These are phyloP conservation scores for Nesometra sesokonis DNA, from an alignment of 35 echinoderm and acorn worm genomes.

Conservation along the genomic window DNA sequence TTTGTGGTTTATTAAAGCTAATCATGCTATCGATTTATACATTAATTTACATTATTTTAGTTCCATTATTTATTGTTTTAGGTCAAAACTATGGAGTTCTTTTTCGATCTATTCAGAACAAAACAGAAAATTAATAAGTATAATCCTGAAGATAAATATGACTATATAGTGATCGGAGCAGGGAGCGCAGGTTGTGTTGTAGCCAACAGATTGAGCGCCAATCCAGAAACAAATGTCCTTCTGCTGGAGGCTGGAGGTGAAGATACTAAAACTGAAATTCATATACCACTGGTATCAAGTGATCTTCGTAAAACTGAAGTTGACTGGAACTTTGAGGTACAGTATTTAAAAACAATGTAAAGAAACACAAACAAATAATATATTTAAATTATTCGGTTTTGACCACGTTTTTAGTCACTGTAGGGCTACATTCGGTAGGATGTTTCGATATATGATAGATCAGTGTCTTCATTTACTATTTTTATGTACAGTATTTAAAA, in stretches of 20 bases:
- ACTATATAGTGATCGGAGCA: not conserved
- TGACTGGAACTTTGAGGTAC: not conserved
- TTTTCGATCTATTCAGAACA: not conserved
- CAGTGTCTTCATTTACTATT: too few relatives aligned
- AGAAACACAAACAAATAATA: too few relatives aligned
- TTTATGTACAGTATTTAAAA: too few relatives aligned
- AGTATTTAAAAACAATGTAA: too few relatives aligned
- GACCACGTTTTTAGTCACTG: too few relatives aligned
- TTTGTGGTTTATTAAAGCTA: too few relatives aligned
- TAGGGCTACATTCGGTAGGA: too few relatives aligned
- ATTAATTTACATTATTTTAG: too few relatives aligned
- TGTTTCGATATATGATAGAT: too few relatives aligned
- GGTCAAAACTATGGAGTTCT: not conserved
- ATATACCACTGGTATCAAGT: not conserved
- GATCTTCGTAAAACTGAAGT: not conserved
- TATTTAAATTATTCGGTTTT: too few relatives aligned
- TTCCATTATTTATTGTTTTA: too few relatives aligned
- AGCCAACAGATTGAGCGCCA: not conserved
- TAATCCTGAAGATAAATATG: not conserved
- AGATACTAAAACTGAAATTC: not conserved
- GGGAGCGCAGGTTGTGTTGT: not conserved
- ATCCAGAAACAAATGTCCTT: not conserved
- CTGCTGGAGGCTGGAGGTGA: not conserved
- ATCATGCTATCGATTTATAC: too few relatives aligned
- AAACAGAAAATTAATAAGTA: not conserved